These are phyloP conservation scores for Bombus sibiricus DNA, from an alignment of 1,140 invertebrate species.

Conservation along the genomic window DNA sequence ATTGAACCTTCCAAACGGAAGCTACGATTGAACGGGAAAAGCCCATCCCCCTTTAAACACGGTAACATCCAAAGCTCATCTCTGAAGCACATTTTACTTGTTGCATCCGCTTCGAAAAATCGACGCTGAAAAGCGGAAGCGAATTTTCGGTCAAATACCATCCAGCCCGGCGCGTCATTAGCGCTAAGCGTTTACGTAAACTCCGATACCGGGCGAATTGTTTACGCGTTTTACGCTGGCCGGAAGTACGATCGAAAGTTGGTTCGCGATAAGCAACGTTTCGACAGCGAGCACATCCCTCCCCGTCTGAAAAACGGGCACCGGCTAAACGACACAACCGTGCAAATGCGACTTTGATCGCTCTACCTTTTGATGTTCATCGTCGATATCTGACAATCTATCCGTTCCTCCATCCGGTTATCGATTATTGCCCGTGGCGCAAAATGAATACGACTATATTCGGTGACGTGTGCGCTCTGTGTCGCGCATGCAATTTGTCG, in stretches of 20 bases:
- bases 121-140: neutral
- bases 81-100: constrained; percentile 16
- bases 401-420: constrained; percentile 49
- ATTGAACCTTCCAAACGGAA: neutral
- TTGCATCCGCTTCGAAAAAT: constrained; percentile 21
- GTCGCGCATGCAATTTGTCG: constrained; percentile 53
- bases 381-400: constrained; percentile 54
- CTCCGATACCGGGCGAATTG: constrained; percentile 28
- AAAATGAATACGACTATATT: constrained; percentile 49
- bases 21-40: neutral
- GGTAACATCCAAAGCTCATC: neutral
- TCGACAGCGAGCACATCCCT: neutral
- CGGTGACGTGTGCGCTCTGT: constrained; percentile 47
- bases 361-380: constrained; percentile 54
- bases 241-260: constrained; percentile 46
- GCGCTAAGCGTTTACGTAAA: constrained; percentile 26
- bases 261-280: constrained; percentile 39
- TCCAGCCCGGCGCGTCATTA: neutral
- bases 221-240: constrained; percentile 13
- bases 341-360: constrained; percentile 50
- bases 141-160: constrained; percentile 22
- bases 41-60: neutral
- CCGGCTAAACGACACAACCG: neutral
- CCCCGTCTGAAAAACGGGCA: too few relatives aligned
- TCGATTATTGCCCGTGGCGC: constrained; percentile 54